Evolutionary conservation across 2,797 vertebrate genomes (phyloP).

Genomic region (Thalassophryne amazonica): DNA sequence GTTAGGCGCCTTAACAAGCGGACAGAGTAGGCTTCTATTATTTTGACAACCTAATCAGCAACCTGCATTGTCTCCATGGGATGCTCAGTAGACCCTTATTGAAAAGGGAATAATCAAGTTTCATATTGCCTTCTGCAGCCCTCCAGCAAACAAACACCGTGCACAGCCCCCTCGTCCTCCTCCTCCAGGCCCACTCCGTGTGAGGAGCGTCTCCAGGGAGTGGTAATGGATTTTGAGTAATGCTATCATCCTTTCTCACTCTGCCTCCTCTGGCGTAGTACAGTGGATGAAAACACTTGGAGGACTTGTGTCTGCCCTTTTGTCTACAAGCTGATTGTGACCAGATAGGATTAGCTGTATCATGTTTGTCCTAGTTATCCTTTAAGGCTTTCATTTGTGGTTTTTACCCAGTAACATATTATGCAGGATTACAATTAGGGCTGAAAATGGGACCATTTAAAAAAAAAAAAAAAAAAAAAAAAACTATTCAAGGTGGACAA

Average conservation of each 20-base stretch:
- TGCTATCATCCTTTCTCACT: constrained; percentile 61
- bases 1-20: constrained; percentile 52
- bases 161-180: constrained; percentile 17
- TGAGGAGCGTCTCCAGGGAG: constrained; percentile 62
- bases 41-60: constrained; percentile 53
- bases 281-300: constrained; percentile 53
- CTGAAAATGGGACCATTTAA: constrained; percentile 40
- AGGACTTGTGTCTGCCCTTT: constrained; percentile 56
- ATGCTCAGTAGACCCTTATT: constrained; percentile 49
- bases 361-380: constrained; percentile 32
- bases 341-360: constrained; percentile 44
- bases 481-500: constrained; percentile 28
- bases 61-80: constrained; percentile 32
- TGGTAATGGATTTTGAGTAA: constrained; percentile 79
- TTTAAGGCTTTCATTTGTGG: constrained; percentile 44
- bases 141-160: constrained; percentile 47
- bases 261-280: constrained; percentile 42
- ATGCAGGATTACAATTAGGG: constrained; percentile 36
- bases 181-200: constrained; percentile 27
- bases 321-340: constrained; percentile 58
- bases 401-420: constrained; percentile 27
- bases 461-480: constrained; percentile 36
- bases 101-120: constrained; percentile 69
- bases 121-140: constrained; percentile 44
- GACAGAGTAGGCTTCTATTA: constrained; percentile 40